Base-by-base conservation (phyloP, 2,113 vertebrate species). In the Oncorhynchus masou region DNA sequence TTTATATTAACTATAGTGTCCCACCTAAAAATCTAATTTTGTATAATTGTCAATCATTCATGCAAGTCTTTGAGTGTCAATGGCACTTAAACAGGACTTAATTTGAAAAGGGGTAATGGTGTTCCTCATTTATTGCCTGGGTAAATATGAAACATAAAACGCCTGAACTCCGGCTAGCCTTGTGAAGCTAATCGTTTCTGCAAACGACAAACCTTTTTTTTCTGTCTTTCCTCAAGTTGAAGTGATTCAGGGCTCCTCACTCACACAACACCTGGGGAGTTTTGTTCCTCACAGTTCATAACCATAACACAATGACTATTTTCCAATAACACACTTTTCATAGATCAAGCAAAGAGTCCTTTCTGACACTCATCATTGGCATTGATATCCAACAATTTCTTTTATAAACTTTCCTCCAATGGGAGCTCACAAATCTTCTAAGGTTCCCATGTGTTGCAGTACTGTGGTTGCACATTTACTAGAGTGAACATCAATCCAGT, bases 371-470 rank as follows among this genome's bases (percentile, higher is more conserved):
- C 82, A 80, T 74, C 70, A 1, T 64, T 60, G 83, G 74, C 81
- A 54, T 54, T 54, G 3, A 54, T 54, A 5, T 78, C 66, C 80
- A 31, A 57, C 6, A 57, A 69, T 78, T 2, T 70, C 66, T 83
- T 81, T 87, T 84, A 89, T 87, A 89, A 84, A 67, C 74, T 79
- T 88, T 86, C 71, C 79, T 86, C 75, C 76, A 79, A 31, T 31
- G 69, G 48, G 54, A 29, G 82, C 79, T 81, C 80, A 73, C 74
- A 85, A 88, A 83, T 76, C 69, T 77, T n/a, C 60, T 71, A 83
- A 1, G 71, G 84, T 87, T 82, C 76, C 60, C 76, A 80, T 62
- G 7, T 62, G n/a, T 22, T 62, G 59, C 59, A 62, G 11, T 62
- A 11, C 19, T 9, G n/a, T 62, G 59, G 59, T 62, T 62, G 2